These are phyloP conservation scores for Bombycilla garrulus DNA, from an alignment of 2,113 vertebrate genomes.

Conservation along the genomic window DNA sequence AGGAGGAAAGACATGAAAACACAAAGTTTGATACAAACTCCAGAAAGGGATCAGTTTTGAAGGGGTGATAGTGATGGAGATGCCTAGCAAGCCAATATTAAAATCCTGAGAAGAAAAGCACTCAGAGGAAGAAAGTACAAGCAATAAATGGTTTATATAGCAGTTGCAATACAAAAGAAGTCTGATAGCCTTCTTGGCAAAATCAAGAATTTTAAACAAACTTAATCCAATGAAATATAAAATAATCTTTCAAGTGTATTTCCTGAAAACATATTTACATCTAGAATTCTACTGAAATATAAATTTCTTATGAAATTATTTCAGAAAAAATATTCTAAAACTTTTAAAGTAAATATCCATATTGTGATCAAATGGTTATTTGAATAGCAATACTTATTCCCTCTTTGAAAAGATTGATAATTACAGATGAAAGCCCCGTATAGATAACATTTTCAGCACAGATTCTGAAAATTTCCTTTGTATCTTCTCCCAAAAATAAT, in stretches of 20 bases:
- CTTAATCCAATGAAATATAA: background rate
- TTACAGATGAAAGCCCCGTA: background rate
- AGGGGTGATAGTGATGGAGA: background rate
- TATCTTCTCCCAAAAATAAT: background rate
- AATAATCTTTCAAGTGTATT: background rate
- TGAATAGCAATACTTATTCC: accelerated
- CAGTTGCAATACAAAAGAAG: background rate
- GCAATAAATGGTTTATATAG: background rate
- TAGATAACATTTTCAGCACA: background rate
- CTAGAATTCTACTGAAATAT: background rate
- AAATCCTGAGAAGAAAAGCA: background rate
- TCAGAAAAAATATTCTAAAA: background rate
- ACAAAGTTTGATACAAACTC: background rate
- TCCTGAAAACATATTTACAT: background rate
- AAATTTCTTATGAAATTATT: background rate
- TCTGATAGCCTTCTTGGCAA: background rate
- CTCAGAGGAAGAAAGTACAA: background rate
- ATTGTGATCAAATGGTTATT: background rate
- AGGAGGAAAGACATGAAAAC: background rate
- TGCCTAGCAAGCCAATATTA: background rate
- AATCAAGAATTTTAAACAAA: background rate
- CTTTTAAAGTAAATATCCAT: background rate
- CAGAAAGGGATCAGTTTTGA: background rate
- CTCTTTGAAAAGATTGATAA: background rate
- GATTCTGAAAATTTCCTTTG: background rate